These are phyloP conservation scores for Rhopalosiphum nymphaeae DNA, from an alignment of 2,888 invertebrate species.

Conservation along the genomic window DNA sequence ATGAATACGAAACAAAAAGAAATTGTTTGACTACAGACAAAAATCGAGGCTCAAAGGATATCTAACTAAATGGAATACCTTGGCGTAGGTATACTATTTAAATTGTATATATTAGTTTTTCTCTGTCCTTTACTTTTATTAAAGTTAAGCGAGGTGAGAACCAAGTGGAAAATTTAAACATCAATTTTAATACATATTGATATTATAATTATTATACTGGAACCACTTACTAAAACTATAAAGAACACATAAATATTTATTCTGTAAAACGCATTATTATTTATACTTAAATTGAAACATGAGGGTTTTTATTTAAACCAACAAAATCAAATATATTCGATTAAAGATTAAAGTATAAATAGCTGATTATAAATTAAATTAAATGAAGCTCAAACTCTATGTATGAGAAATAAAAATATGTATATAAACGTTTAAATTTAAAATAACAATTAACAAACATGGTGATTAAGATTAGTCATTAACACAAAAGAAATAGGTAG, in stretches of 20 bases:
- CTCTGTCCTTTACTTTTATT: neutral
- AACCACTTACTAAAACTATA: neutral
- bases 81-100: neutral
- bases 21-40: conserved; percentile 26
- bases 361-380: neutral
- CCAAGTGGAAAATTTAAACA: neutral
- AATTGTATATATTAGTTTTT: neutral
- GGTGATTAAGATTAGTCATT: neutral
- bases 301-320: neutral
- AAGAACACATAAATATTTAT: neutral
- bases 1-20: neutral
- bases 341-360: neutral
- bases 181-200: neutral
- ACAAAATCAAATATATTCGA: neutral
- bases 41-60: neutral
- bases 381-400: neutral
- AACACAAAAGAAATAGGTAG: neutral
- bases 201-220: neutral
- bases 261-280: neutral
- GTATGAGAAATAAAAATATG: neutral
- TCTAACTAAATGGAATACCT: conserved; percentile 7
- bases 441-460: neutral
- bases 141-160: neutral
- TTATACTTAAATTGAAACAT: neutral
- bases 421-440: neutral